phyloP scores from a whole-genome alignment of 2,888 invertebrate genomes.

The Eristalis arbustorum region DNA sequence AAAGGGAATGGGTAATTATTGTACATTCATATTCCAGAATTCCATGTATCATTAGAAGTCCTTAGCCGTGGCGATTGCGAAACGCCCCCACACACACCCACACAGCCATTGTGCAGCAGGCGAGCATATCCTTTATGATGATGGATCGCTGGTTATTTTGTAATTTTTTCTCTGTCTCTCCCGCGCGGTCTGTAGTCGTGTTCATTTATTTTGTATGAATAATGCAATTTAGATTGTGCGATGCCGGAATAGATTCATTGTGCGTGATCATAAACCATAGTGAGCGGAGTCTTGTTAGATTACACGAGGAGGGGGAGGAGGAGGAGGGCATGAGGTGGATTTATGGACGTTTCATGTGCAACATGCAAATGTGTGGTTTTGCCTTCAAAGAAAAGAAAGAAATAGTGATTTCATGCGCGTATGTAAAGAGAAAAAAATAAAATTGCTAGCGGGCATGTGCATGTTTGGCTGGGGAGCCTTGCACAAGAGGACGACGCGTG shows the following conservation, averaged over 20 bases:
- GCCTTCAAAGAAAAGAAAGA: neutral
- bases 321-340: conserved; percentile 38
- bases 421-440: too few relatives aligned
- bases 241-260: conserved; percentile 39
- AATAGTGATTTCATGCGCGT: too few relatives aligned
- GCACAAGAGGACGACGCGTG: too few relatives aligned
- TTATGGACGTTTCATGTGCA: conserved; percentile 38
- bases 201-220: neutral
- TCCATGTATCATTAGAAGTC: conserved; percentile 6
- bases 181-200: neutral
- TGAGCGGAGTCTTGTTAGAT: conserved; percentile 37
- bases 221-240: conserved; percentile 61
- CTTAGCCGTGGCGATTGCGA: neutral
- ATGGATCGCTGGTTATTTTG: conserved; percentile 41
- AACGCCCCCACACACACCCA: neutral
- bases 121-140: conserved; percentile 41
- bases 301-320: conserved; percentile 14
- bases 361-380: conserved; percentile 26
- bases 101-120: neutral
- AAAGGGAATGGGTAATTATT: conserved; percentile 32
- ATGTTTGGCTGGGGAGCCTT: too few relatives aligned
- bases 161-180: neutral
- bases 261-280: conserved; percentile 59
- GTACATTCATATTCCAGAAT: conserved; percentile 32
- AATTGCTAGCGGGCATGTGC: too few relatives aligned